Evolutionary conservation across 2,797 vertebrate genomes (phyloP).

Genomic region (Pangasius djambal): DNA sequence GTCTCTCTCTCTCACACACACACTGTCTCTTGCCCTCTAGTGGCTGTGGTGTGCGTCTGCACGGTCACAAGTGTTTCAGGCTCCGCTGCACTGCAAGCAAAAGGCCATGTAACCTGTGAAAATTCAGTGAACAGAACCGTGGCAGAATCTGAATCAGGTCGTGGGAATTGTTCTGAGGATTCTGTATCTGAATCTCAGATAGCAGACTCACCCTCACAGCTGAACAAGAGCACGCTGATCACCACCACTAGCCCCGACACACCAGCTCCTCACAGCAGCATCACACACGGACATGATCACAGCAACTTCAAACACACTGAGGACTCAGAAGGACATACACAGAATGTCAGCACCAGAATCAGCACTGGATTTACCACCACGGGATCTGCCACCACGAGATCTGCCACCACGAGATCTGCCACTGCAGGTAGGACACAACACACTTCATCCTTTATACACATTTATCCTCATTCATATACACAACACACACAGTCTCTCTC

Average conservation of each 20-base stretch:
- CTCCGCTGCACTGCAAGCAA: no score
- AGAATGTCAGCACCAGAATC: fast-evolving
- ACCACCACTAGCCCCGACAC: no score
- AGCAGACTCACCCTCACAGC: background rate
- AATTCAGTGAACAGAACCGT: background rate
- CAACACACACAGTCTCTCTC: no score
- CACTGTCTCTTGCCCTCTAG: background rate
- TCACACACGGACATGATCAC: no score
- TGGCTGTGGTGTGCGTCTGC: conserved; percentile 17
- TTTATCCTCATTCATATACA: background rate
- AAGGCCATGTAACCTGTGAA: background rate
- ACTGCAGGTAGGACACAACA: background rate
- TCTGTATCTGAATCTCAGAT: no score
- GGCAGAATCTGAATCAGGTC: fast-evolving
- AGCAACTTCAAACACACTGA: background rate
- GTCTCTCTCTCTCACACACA: background rate
- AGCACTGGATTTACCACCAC: no score
- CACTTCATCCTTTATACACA: background rate
- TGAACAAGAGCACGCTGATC: background rate
- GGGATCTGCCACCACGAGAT: fast-evolving
- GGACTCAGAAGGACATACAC: fast-evolving
- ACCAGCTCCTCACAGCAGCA: background rate
- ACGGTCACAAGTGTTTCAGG: conserved; percentile 76
- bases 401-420: background rate
- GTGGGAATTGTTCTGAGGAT: background rate